phyloP scores from a whole-genome alignment of 2,888 invertebrate species.

The Netelia virgata region DNA sequence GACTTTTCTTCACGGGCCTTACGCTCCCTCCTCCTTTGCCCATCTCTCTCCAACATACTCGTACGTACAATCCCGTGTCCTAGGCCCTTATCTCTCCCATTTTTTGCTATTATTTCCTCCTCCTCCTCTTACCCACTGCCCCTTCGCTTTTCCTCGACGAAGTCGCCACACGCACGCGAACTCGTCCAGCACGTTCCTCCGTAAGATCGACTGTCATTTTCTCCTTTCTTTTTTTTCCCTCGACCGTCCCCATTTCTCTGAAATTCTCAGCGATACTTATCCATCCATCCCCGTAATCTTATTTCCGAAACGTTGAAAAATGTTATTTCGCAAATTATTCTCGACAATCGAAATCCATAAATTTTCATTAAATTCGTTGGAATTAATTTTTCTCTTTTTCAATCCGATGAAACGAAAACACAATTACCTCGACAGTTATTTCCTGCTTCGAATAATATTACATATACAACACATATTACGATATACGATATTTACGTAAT shows the following conservation, averaged over 20 bases:
- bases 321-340: too few species aligned
- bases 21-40: conserved; percentile 43
- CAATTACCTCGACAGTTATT: too few species aligned
- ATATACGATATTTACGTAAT: too few species aligned
- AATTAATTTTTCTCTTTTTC: too few species aligned
- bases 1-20: conserved; percentile 44
- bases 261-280: not conserved
- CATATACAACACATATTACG: too few species aligned
- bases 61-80: not conserved
- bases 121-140: conserved; percentile 54
- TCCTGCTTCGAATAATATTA: too few species aligned
- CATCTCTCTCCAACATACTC: conserved; percentile 34
- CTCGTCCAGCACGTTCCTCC: conserved; percentile 30
- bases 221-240: not conserved
- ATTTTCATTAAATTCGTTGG: too few species aligned
- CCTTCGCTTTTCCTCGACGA: conserved; percentile 55
- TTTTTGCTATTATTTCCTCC: conserved; percentile 65
- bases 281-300: not conserved
- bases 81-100: conserved; percentile 68
- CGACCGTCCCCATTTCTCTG: not conserved
- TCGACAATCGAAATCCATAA: too few species aligned
- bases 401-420: too few species aligned
- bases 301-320: too few species aligned
- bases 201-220: not conserved
- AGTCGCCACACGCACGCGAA: conserved; percentile 51